Evolutionary conservation across 2,113 vertebrate genomes (phyloP).

Genomic region (Ciconia boyciana): DNA sequence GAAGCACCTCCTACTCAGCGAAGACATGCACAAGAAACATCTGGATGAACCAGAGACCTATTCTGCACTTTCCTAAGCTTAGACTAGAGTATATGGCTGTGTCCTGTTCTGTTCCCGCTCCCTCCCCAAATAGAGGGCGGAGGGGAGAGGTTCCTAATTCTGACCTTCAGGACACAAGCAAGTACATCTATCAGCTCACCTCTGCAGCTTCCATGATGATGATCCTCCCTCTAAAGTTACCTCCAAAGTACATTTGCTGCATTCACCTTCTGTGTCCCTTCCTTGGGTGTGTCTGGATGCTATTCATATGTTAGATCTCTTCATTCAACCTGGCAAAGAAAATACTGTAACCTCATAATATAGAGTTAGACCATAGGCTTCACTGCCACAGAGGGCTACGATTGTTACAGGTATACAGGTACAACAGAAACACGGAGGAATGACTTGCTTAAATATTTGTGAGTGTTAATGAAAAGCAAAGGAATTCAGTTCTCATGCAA

Average conservation of each 20-base stretch:
- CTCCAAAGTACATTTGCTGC: background rate
- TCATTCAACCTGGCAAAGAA: background rate
- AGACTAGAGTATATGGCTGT: background rate
- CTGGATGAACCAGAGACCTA: background rate
- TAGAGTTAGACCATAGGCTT: rapidly evolving
- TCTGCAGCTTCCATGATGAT: background rate
- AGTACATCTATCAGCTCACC: background rate
- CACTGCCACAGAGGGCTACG: background rate
- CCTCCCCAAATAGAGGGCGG: background rate
- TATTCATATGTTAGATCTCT: background rate
- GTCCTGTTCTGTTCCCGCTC: background rate
- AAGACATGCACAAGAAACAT: background rate
- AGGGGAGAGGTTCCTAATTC: background rate
- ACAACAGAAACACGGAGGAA: background rate
- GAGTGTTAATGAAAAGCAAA: background rate
- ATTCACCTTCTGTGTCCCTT: background rate
- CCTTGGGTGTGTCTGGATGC: background rate
- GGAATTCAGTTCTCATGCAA: background rate
- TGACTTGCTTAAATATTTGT: background rate
- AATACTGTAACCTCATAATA: background rate
- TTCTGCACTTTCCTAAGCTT: background rate
- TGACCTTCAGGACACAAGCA: background rate
- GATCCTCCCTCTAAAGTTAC: background rate
- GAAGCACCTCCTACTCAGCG: background rate
- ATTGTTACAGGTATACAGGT: background rate